Evolutionary conservation across 2,888 invertebrate genomes (phyloP).

Genomic region (Baronia brevicornis): DNA sequence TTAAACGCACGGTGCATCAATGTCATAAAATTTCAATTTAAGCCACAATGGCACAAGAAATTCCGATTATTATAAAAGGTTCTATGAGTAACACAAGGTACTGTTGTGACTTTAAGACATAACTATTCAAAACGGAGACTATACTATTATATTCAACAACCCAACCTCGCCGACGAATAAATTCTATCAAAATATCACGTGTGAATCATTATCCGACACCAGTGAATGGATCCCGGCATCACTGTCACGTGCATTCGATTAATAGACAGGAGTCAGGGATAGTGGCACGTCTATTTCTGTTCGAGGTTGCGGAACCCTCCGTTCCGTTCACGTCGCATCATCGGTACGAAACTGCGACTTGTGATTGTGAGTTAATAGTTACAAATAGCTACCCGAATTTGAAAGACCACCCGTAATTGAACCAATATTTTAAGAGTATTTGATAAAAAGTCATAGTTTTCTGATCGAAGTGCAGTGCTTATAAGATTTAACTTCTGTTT

Average conservation of each 20-base stretch:
- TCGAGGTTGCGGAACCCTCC: constrained; percentile 10
- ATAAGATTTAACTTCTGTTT: too few species aligned
- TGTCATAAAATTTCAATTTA: too few species aligned
- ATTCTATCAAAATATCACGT: constrained; percentile 23
- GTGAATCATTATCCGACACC: constrained; percentile 25
- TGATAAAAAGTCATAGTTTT: too few species aligned
- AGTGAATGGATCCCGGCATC: constrained; percentile 18
- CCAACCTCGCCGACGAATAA: constrained; percentile 5
- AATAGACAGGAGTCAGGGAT: constrained; percentile 29
- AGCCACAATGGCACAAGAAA: constrained; percentile 3
- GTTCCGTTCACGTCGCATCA: constrained; percentile 13
- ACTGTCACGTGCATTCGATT: constrained; percentile 37
- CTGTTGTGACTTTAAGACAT: too few species aligned
- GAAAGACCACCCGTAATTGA: background rate
- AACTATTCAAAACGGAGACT: too few species aligned
- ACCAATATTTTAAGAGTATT: too few species aligned
- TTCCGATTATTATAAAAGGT: too few species aligned
- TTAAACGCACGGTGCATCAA: too few species aligned
- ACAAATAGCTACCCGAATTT: constrained; percentile 6
- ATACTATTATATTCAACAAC: constrained; percentile 12
- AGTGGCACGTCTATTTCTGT: constrained; percentile 31
- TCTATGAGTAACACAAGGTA: too few species aligned
- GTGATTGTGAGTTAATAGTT: constrained; percentile 7
- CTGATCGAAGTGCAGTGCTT: too few species aligned
- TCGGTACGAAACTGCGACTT: constrained; percentile 1